Base-by-base conservation (phyloP, 2,113 vertebrate species). In the Taurulus bubalis region DNA sequence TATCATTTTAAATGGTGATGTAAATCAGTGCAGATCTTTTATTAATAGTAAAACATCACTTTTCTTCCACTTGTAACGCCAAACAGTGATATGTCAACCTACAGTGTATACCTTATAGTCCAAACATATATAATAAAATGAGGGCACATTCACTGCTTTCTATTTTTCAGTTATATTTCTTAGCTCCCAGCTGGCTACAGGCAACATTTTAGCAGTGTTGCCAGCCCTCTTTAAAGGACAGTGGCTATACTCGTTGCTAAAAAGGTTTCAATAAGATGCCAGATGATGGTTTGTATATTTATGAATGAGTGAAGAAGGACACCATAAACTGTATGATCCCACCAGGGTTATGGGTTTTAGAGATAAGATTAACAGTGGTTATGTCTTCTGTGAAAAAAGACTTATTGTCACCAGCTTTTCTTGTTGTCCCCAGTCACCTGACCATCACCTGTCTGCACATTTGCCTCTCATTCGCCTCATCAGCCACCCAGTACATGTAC, bases 211-310 rank as follows among this genome's bases (percentile, higher is more conserved):
- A 38, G 3, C 63, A 65, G 30, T 7, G 6, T 26, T 73, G 30
- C 65, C 26, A 59, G 9, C 66, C 79, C 34, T 63, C 70, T 74
- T 69, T 73, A 34, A 86, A 86, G 77, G 84, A 65, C 74, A 69
- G 75, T 8, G 47, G 66, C 45, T 59, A 28, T 22, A n/a, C 55
- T 75, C 64, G 60, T 71, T 38, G 74, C 66, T 76, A 76, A 79
- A 81, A 84, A 15, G 1, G 60, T 30, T 75, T 67, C 8, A 15
- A 30, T 40, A 45, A 71, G 58, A 62, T 80, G 58, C 36, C 67
- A 79, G 72, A 67, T 1, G 26, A 68, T 81, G 18, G 58, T 63
- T 75, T 10, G 40, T 82, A 79, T 65, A 42, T 73, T 79, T 77
- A 47, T 38, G 65, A 77, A 32, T 53, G 36, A 55, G 28, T 63